Percentiles rank a stretch among this genome's conserved stretches.
phyloP scores from a whole-genome alignment of 2,797 vertebrate species.

The Sebastes itinus region DNA sequence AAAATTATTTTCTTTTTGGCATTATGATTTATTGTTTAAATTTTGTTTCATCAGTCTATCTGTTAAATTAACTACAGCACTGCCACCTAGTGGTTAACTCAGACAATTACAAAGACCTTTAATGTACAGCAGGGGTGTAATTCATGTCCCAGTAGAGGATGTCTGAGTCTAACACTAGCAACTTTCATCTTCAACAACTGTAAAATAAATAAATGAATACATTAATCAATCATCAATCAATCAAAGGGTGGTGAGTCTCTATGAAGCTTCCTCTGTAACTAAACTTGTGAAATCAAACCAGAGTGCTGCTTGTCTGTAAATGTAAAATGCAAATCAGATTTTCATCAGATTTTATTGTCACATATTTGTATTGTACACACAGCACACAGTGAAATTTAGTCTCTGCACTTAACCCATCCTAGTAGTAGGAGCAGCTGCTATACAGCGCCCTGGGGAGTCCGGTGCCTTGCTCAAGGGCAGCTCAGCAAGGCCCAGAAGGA shows the following conservation, averaged over 20 bases:
- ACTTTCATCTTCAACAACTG: not conserved
- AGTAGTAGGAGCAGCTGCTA: too few species aligned
- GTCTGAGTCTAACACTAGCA: accelerated
- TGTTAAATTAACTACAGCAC: not conserved
- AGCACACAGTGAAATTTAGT: too few species aligned
- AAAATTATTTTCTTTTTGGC: accelerated
- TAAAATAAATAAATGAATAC: not conserved
- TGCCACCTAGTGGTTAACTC: constrained; percentile 39
- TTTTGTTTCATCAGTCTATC: accelerated
- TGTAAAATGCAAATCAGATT: too few species aligned
- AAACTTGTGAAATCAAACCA: not conserved
- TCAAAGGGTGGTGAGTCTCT: not conserved
- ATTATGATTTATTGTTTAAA: not conserved
- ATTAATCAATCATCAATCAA: too few species aligned
- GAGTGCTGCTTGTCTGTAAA: not conserved
- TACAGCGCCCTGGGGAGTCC: too few species aligned
- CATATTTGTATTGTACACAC: too few species aligned
- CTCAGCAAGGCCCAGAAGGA: too few species aligned
- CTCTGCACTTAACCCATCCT: too few species aligned
- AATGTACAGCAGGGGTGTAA: too few species aligned
- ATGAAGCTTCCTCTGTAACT: not conserved
- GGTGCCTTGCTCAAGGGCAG: too few species aligned
- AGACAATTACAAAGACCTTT: not conserved
- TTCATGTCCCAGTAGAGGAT: too few species aligned
- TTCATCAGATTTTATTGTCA: too few species aligned